Evolutionary conservation across 2,113 vertebrate species (phyloP), one percentile per base, ranked within the genome.

Genomic region (Rafetus swinhoei): DNA sequence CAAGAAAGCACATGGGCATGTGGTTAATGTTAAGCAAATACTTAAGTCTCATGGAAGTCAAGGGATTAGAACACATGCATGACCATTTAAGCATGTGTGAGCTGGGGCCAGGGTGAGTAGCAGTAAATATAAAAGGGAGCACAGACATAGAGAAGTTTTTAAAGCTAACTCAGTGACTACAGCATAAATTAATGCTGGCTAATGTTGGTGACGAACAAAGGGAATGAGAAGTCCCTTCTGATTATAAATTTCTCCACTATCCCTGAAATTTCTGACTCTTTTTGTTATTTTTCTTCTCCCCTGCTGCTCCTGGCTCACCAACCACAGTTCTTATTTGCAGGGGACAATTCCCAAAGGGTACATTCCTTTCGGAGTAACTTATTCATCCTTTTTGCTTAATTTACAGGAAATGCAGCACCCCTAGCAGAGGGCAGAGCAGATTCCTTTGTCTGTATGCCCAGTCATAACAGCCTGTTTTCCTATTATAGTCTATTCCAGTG

Each of bases 241-340:
- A 19, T 72, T 35, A 72, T 72, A 93, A 81, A 56, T n/a, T 19
- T 27, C 82, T 94, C 90, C 93, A 89, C 87, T 93, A 95, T 93
- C 91, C 79, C 81, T 95, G 91, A 86, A 93, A 93, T 94, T 97
- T 97, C 59, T 96, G 90, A 90, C 91, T 32, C 82, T 91, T 95
- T 97, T 91, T 92, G 86, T 93, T 97, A 86, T 95, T 97, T 95
- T 97, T 93, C 82, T 94, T 95, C 92, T 90, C 82, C 83, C 21
- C 6, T 56, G 35, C 62, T 95, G 79, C 85, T 95, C 88, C 90
- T 95, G 93, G 74, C 81, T 87, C 83, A 93, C 65, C 88, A 93
- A 87, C 87, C 83, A 95, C 91, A 94, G 91, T 57, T 90, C 85
- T 95, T 84, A 0, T 92, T 94, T 93, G 93, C 94, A 92, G 82